Conservation (phyloP, 2,797 vertebrate species). For the Chelon auratus region DNA sequence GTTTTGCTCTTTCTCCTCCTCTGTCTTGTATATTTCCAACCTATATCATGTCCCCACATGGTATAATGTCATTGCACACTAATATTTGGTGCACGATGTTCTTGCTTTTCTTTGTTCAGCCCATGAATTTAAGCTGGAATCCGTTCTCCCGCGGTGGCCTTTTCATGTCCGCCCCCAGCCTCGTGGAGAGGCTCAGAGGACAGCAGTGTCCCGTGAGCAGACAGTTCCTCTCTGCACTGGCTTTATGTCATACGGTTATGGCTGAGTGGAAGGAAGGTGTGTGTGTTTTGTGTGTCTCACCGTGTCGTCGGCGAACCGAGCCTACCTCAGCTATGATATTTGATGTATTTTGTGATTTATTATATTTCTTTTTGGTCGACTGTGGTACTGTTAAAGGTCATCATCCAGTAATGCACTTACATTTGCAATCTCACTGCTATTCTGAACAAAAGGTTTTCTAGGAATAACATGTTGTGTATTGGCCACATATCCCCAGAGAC, state of each 20-base stretch:
- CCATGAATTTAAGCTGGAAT: slow-evolving; percentile 82
- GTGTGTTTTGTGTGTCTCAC: slow-evolving; percentile 19
- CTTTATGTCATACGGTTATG: slow-evolving; percentile 95
- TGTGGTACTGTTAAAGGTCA: neutral
- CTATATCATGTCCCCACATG: neutral
- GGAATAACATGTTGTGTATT: slow-evolving; percentile 20
- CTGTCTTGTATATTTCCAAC: neutral
- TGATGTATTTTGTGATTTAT: neutral
- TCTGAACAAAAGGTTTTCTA: no score
- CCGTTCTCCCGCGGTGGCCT: slow-evolving; percentile 72
- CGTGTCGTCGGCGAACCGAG: neutral
- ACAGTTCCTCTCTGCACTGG: slow-evolving; percentile 90
- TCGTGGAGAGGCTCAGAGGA: slow-evolving; percentile 76
- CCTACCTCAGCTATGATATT: slow-evolving; percentile 1
- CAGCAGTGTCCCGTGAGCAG: slow-evolving; percentile 68
- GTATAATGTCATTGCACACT: neutral
- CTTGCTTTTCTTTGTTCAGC: slow-evolving; percentile 66
- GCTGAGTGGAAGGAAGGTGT: slow-evolving; percentile 87
- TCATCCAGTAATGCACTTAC: neutral
- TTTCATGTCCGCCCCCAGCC: slow-evolving; percentile 74
- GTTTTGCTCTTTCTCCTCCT: neutral
- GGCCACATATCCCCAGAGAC: slow-evolving; percentile 74
- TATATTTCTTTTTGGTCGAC: neutral
- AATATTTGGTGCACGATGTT: neutral
- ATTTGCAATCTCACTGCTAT: no score